Conservation (phyloP, 2,113 vertebrate genomes). For the Neopipo cinnamomea region DNA sequence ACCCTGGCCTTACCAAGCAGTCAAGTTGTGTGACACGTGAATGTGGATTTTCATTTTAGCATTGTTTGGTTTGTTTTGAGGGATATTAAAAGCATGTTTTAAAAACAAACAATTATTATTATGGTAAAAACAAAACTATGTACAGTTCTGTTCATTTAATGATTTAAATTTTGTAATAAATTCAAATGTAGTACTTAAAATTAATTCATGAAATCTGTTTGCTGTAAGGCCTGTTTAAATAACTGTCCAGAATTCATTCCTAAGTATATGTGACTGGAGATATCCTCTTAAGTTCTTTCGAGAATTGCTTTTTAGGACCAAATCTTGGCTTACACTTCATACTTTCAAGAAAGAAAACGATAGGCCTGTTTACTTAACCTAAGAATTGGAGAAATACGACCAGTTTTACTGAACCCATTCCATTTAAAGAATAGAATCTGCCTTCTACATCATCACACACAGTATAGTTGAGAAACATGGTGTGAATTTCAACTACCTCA, state of each 20-base stretch:
- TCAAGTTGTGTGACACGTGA: not conserved
- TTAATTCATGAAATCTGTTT: not conserved
- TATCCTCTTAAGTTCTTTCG: not conserved
- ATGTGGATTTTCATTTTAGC: not conserved
- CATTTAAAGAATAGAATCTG: not conserved
- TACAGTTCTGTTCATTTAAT: not conserved
- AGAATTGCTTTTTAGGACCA: not conserved
- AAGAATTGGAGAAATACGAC: not conserved
- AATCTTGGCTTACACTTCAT: not conserved
- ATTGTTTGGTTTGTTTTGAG: not conserved
- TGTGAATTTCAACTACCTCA: not conserved
- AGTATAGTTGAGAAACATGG: not conserved
- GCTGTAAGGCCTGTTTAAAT: not conserved
- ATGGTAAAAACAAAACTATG: not conserved
- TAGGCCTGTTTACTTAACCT: not conserved
- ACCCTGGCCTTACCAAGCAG: not conserved
- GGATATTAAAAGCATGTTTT: not conserved
- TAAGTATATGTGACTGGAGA: not conserved
- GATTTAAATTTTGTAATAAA: not conserved
- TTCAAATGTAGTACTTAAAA: not conserved
- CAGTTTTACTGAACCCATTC: not conserved
- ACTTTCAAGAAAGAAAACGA: not conserved
- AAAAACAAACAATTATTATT: not conserved
- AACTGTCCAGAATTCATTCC: not conserved
- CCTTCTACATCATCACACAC: not conserved